Percentiles rank a stretch among this genome's conserved stretches.
phyloP scores from a whole-genome alignment of 2,888 invertebrate species.

The Gymnocheta viridis region DNA sequence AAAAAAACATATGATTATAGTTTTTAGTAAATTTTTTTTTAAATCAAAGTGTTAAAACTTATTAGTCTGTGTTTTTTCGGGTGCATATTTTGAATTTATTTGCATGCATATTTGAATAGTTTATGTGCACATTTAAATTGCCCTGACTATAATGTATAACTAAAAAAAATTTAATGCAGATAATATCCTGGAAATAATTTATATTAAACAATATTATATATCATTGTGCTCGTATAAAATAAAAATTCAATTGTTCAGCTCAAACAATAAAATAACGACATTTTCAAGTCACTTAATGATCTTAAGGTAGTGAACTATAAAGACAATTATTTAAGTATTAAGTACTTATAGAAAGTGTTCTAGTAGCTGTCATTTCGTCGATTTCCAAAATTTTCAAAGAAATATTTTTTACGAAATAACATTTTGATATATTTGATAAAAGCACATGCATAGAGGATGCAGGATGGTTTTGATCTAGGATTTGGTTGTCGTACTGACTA shows the following conservation, averaged over 20 bases:
- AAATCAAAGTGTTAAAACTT: too few species aligned
- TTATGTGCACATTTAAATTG: too few species aligned
- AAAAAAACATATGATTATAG: too few species aligned
- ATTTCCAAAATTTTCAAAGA: background rate
- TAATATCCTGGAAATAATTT: constrained; percentile 2
- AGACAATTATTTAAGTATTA: constrained; percentile 1
- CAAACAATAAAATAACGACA: constrained; percentile 32
- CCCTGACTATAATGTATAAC: too few species aligned
- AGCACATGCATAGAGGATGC: background rate
- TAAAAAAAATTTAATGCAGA: too few species aligned
- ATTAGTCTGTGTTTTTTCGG: too few species aligned
- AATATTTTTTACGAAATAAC: background rate
- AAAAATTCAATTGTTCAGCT: background rate
- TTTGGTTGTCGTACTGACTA: background rate
- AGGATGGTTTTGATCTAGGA: background rate
- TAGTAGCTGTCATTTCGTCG: too few species aligned
- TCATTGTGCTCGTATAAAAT: background rate
- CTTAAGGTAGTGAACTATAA: constrained; percentile 4
- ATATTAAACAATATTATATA: background rate
- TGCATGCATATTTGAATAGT: too few species aligned
- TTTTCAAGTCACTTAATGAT: constrained; percentile 25
- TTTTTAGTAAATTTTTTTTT: too few species aligned
- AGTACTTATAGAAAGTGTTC: background rate
- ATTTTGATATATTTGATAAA: background rate
- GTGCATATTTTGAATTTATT: too few species aligned